Conservation (phyloP, 2,888 invertebrate genomes). For the Metacarcinus magister region DNA sequence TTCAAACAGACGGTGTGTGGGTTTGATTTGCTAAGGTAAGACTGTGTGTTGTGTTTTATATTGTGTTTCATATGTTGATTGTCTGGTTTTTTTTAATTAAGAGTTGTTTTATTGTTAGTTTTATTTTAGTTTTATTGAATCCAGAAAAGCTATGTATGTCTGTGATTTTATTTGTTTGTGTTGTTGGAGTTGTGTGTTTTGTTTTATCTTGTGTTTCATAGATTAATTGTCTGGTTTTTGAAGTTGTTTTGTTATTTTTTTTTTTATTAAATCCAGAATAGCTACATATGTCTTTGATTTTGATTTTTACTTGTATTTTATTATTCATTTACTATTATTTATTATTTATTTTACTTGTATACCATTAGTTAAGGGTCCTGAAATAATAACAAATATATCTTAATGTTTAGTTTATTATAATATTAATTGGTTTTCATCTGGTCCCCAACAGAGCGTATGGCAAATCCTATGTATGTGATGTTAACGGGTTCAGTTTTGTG, state of each 20-base stretch:
- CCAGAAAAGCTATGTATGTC: no score
- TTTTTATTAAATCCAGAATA: no score
- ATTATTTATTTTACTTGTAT: background rate
- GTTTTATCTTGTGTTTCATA: background rate
- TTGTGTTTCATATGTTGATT: background rate
- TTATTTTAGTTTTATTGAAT: no score
- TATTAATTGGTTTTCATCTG: background rate
- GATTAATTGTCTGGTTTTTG: background rate
- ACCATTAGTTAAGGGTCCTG: background rate
- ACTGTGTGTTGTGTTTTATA: background rate
- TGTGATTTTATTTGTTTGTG: no score
- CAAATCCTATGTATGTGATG: constrained; percentile 99
- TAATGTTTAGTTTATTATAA: background rate
- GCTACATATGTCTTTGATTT: no score
- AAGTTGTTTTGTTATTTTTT: background rate
- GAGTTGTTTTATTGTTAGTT: background rate
- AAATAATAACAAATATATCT: background rate
- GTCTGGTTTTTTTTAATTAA: background rate
- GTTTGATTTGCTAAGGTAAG: constrained; percentile 95
- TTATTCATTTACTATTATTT: no score
- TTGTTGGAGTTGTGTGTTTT: background rate
- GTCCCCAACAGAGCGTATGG: constrained; percentile 93
- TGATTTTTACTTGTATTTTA: no score
- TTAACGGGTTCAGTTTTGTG: constrained; percentile 99
- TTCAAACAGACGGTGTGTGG: constrained; percentile 99